These are phyloP conservation scores for Phylloscopus whistleri DNA, from an alignment of 2,113 vertebrate species.

Conservation along the genomic window DNA sequence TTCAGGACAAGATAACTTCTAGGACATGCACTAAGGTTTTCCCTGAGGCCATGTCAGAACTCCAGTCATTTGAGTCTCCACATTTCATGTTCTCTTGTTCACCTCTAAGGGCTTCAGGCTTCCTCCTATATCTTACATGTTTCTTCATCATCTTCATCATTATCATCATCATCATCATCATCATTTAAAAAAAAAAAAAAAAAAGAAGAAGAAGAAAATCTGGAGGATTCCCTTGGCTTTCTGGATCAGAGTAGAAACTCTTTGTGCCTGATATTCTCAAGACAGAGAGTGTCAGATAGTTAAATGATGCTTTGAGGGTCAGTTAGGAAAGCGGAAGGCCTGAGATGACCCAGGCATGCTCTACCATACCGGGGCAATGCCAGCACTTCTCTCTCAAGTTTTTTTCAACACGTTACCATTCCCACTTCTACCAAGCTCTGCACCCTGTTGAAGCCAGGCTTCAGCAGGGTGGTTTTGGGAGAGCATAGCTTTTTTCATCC, in stretches of 20 bases:
- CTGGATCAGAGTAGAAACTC: not conserved
- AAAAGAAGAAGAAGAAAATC: not conserved
- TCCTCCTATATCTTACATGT: not conserved
- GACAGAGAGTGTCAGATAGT: not conserved
- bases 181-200: not conserved
- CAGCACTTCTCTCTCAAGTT: not conserved
- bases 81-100: not conserved
- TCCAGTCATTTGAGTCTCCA: not conserved
- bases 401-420: not conserved
- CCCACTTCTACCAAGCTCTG: not conserved
- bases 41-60: not conserved
- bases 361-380: not conserved
- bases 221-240: not conserved
- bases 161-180: not conserved
- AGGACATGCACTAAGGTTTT: not conserved
- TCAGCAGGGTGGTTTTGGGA: not conserved
- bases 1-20: not conserved
- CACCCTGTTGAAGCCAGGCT: not conserved
- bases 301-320: not conserved
- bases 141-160: not conserved
- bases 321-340: not conserved
- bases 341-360: not conserved
- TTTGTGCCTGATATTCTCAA: not conserved
- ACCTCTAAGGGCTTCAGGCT: not conserved
- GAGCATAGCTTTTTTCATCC: not conserved